Evolutionary conservation across 2,797 vertebrate species (phyloP).

Genomic region (Pangasius macronema): DNA sequence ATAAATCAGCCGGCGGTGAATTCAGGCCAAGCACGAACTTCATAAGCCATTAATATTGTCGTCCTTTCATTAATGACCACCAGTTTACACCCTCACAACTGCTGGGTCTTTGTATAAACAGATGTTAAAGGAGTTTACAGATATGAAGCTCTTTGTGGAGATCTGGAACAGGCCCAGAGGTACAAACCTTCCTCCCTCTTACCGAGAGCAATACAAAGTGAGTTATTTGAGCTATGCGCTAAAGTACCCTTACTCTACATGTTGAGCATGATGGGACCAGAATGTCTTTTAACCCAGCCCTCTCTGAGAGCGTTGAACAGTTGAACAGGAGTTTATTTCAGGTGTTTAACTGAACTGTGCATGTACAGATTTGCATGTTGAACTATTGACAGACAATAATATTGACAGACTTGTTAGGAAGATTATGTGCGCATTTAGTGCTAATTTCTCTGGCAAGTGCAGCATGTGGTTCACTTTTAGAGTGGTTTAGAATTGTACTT

Average conservation of each 20-base stretch:
- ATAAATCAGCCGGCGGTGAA: background rate
- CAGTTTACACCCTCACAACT: background rate
- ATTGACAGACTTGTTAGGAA: slow-evolving; percentile 13
- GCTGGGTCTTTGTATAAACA: background rate
- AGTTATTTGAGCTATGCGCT: slow-evolving; percentile 74
- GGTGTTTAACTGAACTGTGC: background rate
- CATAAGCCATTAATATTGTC: background rate
- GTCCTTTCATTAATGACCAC: background rate
- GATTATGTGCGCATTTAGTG: background rate
- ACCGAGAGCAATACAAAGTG: slow-evolving; percentile 51
- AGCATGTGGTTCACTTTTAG: background rate
- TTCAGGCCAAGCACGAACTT: background rate
- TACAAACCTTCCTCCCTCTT: slow-evolving; percentile 59
- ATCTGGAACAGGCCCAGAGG: slow-evolving; percentile 63
- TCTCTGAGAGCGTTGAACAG: background rate
- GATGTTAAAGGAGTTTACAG: slow-evolving; percentile 28
- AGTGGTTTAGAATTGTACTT: slow-evolving; percentile 8
- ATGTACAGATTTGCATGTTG: slow-evolving; percentile 32
- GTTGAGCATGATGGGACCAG: slow-evolving; percentile 64
- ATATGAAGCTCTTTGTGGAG: slow-evolving; percentile 27
- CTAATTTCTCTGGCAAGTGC: background rate
- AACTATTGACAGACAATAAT: background rate
- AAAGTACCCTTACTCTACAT: slow-evolving; percentile 65
- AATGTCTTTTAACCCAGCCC: slow-evolving; percentile 55
- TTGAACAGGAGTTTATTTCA: background rate